Evolutionary conservation across 2,888 invertebrate species (phyloP).

Genomic region (Teleogryllus oceanicus): DNA sequence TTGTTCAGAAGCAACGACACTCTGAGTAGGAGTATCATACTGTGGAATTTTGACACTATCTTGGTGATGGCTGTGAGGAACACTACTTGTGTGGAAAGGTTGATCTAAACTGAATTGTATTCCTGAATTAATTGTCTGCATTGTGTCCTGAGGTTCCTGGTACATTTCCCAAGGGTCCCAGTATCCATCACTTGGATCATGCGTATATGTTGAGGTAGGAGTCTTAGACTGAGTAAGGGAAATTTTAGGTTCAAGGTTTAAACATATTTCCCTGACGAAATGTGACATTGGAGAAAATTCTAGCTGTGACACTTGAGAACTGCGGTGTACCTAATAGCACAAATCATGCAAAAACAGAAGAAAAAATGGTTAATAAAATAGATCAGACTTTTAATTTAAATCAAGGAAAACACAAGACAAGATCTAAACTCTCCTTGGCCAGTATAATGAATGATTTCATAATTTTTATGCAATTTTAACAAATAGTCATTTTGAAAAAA

Average conservation of each 20-base stretch:
- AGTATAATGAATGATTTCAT: neutral
- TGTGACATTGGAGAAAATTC: constrained; percentile 24
- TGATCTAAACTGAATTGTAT: too few species aligned
- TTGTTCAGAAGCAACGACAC: too few species aligned
- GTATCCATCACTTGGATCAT: constrained; percentile 43
- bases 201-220: constrained; percentile 29
- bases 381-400: neutral
- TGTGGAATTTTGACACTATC: too few species aligned
- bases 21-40: too few species aligned
- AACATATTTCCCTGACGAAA: constrained; percentile 26
- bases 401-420: constrained; percentile 1
- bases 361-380: constrained; percentile 18
- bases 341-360: constrained; percentile 32
- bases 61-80: too few species aligned
- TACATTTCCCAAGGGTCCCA: constrained; percentile 75
- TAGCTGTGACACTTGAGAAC: constrained; percentile 27
- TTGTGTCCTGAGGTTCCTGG: constrained; percentile 46
- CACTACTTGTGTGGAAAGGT: too few species aligned
- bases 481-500: neutral
- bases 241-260: constrained; percentile 28
- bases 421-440: neutral
- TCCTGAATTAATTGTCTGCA: too few species aligned
- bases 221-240: constrained; percentile 37
- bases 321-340: constrained; percentile 27
- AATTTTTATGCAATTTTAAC: neutral